Base-by-base conservation (phyloP, 2,113 vertebrate species). In the Pseudolaguvia tuberculata region DNA sequence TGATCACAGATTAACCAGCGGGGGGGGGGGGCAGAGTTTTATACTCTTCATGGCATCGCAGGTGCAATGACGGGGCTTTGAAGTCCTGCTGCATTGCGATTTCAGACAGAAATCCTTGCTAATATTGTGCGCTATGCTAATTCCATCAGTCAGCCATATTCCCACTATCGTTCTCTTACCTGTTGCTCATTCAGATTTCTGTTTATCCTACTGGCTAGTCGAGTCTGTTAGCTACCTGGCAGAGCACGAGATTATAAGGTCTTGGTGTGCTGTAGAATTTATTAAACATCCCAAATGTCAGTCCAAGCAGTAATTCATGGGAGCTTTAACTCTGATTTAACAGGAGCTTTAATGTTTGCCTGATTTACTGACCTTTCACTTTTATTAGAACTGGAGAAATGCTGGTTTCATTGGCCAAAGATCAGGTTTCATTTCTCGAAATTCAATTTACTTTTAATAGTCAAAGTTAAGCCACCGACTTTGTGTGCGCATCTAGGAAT, bases 1-100 rank as follows among this genome's bases (percentile, higher is more conserved):
- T 42, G 48, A 39, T 72, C 71, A 61, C 20, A 12, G 45, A 72
- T 72, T 61, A 61, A 50, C 27, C 51, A 70, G 67, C 12, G 45
- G 69, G 45, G 39, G 56, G 67, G 8, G 45, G 69, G 45, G 39
- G 56, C 58, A 65, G 13, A 56, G 15, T 67, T 52, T 48, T 56
- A 25, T 47, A 31, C 25, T 53, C 42, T 50, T 9, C 21, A 35
- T 51, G 56, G n/a, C 45, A 58, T 45, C 31, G 8, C 45, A 66
- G 42, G 29, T 67, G 56, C 51, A 53, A 50, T 58, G 45, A 50
- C 10, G 17, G 72, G 15, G 15, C 11, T 62, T 51, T 62, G 58
- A 42, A 62, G 45, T 53, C 58, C 31, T 23, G 48, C 5, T 20
- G 42, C 57, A 51, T 27, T 42, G 42, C 17, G 23, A 18, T 13